These are phyloP conservation scores for Cervus canadensis DNA, from an alignment of 2,113 vertebrate genomes.

Conservation along the genomic window DNA sequence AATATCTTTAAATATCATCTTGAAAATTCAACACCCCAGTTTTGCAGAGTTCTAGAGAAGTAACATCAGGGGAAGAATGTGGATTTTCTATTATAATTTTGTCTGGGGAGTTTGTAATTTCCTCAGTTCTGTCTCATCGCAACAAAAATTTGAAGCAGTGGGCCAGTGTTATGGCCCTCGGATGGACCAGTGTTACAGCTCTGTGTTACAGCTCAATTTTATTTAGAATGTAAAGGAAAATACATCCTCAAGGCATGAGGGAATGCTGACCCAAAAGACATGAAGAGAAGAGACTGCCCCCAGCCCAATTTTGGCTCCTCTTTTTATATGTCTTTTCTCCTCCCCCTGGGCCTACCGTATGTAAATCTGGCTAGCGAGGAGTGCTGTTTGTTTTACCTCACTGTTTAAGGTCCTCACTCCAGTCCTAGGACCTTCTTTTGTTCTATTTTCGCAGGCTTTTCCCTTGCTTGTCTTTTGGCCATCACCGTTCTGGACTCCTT, in stretches of 20 bases:
- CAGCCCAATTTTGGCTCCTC: background rate
- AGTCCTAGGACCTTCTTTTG: background rate
- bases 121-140: background rate
- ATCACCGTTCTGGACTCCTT: background rate
- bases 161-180: background rate
- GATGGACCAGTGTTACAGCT: background rate
- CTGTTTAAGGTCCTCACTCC: background rate
- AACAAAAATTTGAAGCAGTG: background rate
- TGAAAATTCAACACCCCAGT: background rate
- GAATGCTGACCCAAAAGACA: background rate
- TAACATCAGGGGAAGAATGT: background rate
- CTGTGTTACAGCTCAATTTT: background rate
- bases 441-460: background rate
- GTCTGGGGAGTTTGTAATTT: background rate
- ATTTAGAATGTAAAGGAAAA: background rate
- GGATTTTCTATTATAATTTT: background rate
- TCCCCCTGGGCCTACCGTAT: background rate
- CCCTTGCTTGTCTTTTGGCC: background rate
- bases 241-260: background rate
- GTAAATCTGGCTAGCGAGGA: rapidly evolving
- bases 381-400: background rate
- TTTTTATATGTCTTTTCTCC: background rate
- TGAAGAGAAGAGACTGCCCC: background rate
- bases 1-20: background rate
- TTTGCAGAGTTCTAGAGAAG: background rate